These are phyloP conservation scores for Aldrovandia affinis DNA, from an alignment of 2,797 vertebrate species.

Conservation along the genomic window DNA sequence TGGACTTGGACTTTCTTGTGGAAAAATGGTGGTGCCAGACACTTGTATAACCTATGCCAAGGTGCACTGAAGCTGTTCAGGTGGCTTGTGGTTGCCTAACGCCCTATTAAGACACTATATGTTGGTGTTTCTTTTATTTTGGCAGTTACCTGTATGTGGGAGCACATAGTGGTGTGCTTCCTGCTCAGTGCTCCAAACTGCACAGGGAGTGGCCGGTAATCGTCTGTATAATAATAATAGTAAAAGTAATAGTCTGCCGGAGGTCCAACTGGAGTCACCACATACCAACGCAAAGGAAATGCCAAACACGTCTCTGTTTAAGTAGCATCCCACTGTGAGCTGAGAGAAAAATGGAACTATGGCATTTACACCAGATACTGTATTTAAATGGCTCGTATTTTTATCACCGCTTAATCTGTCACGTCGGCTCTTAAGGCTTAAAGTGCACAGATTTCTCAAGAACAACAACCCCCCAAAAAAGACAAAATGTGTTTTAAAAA, in stretches of 20 bases:
- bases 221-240: too few relatives aligned
- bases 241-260: constrained; percentile 2
- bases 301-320: neutral
- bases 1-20: too few relatives aligned
- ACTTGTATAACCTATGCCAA: too few relatives aligned
- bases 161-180: neutral
- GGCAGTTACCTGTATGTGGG: neutral
- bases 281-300: neutral
- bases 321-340: constrained; percentile 16
- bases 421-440: neutral
- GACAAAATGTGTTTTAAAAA: neutral
- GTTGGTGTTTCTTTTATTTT: too few relatives aligned
- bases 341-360: constrained; percentile 2
- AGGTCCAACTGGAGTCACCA: constrained; percentile 9
- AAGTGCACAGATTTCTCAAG: neutral
- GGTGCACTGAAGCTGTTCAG: too few relatives aligned
- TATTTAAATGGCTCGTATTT: constrained; percentile 16
- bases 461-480: neutral
- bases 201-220: constrained; percentile 2
- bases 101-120: too few relatives aligned
- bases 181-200: neutral
- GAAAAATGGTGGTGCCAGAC: too few relatives aligned
- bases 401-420: neutral
- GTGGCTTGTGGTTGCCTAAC: too few relatives aligned
- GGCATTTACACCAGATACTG: neutral